Conservation (phyloP, 1,140 invertebrate genomes). For the Reticulitermes speratus region DNA sequence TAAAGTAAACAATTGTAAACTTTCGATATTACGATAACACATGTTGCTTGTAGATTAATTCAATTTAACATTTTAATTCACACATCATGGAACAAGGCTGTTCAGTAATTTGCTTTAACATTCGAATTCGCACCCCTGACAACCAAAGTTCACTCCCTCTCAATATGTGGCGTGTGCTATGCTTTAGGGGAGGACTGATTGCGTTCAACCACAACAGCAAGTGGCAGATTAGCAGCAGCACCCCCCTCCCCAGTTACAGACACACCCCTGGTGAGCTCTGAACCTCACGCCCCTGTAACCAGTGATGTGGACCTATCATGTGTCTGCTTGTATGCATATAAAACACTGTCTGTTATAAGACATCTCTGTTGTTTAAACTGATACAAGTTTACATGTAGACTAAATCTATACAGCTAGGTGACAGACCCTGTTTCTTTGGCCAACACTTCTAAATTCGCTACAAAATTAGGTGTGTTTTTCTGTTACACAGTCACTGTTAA, state of each 20-base stretch:
- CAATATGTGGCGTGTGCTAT: too few species aligned
- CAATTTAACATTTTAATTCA: background rate
- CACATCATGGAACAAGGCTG: background rate
- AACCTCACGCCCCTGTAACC: background rate
- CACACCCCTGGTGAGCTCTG: background rate
- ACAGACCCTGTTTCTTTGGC: too few species aligned
- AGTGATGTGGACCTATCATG: background rate
- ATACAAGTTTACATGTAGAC: too few species aligned
- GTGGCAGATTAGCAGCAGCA: background rate
- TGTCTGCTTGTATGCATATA: background rate
- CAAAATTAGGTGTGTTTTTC: too few species aligned
- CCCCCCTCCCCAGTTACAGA: background rate
- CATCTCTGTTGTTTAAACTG: too few species aligned
- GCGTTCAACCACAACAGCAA: slow-evolving; percentile 12
- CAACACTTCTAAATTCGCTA: too few species aligned
- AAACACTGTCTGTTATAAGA: too few species aligned
- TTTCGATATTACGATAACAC: background rate
- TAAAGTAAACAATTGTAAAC: background rate
- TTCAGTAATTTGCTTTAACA: background rate
- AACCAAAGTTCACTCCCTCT: background rate
- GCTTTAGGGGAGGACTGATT: background rate
- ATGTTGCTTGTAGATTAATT: background rate
- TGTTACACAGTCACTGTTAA: too few species aligned
- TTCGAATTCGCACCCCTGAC: background rate
- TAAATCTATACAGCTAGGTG: too few species aligned